These are phyloP conservation scores for Eledona agricola DNA, from an alignment of 2,888 invertebrate species.

Conservation along the genomic window DNA sequence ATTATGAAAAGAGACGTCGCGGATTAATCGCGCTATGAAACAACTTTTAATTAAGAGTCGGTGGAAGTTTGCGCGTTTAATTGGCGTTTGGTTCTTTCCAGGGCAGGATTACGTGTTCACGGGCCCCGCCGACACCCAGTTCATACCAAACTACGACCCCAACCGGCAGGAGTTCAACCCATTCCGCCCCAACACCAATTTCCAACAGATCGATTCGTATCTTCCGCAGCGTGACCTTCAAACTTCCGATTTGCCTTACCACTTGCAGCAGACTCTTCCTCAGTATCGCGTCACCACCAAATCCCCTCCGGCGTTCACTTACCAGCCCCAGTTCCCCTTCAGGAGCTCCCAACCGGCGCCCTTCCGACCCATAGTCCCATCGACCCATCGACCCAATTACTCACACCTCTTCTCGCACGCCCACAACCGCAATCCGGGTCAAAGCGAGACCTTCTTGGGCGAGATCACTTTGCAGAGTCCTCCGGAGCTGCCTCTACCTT, in stretches of 20 bases:
- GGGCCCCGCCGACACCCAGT: conserved; percentile 52
- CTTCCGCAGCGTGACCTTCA: conserved; percentile 57
- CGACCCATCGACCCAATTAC: conserved; percentile 67
- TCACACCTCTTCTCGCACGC: conserved; percentile 66
- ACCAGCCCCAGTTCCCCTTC: conserved; percentile 23
- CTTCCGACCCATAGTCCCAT: conserved; percentile 42
- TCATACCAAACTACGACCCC: conserved; percentile 53
- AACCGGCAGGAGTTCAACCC: conserved; percentile 47
- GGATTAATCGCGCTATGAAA: no score
- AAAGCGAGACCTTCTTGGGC: conserved; percentile 70
- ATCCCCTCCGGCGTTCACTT: conserved; percentile 55
- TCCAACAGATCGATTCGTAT: conserved; percentile 49
- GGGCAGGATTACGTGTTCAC: conserved; percentile 60
- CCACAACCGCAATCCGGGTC: conserved; percentile 69
- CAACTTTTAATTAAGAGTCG: no score
- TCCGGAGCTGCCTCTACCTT: conserved; percentile 60
- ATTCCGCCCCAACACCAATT: conserved; percentile 48
- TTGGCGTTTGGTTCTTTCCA: conserved; percentile 55
- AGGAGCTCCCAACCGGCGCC: conserved; percentile 25
- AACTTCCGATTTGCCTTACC: conserved; percentile 59
- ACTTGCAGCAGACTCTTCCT: conserved; percentile 60
- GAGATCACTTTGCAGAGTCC: conserved; percentile 71
- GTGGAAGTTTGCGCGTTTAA: conserved; percentile 16
- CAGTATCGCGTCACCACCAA: conserved; percentile 63
- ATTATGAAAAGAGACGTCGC: no score